Evolutionary conservation across 2,797 vertebrate species (phyloP).

Genomic region (Pagetopsis macropterus): DNA sequence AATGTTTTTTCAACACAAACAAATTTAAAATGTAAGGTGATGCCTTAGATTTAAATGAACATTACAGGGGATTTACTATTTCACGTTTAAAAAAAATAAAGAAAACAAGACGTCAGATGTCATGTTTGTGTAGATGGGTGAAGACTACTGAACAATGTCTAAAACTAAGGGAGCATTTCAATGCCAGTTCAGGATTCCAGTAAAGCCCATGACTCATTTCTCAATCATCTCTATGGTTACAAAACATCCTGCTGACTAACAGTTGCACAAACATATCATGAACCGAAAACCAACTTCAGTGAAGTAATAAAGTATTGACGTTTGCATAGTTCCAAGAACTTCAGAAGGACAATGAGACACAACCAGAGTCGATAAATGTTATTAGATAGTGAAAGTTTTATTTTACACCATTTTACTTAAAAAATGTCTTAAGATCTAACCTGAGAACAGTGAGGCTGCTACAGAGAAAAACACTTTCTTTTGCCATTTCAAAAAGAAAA

Average conservation of each 20-base stretch:
- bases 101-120: background rate
- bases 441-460: constrained; percentile 81
- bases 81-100: background rate
- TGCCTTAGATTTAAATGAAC: background rate
- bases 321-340: background rate
- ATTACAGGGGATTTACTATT: background rate
- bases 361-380: constrained; percentile 44
- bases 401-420: constrained; percentile 76
- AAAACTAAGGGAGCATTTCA: background rate
- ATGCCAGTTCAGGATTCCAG: background rate
- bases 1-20: background rate
- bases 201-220: background rate
- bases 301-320: constrained; percentile 2
- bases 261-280: background rate
- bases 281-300: constrained; percentile 1
- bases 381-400: constrained; percentile 71
- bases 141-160: background rate
- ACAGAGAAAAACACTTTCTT: constrained; percentile 60
- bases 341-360: constrained; percentile 44
- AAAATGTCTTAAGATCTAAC: constrained; percentile 77
- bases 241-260: background rate
- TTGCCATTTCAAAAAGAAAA: constrained; percentile 62
- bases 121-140: background rate
- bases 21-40: background rate
- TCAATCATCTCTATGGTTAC: background rate